A percentile compares a stretch with the other conserved stretches of the same genome.
Conservation (phyloP, 2,888 invertebrate species). For the Drosophila mettleri region DNA sequence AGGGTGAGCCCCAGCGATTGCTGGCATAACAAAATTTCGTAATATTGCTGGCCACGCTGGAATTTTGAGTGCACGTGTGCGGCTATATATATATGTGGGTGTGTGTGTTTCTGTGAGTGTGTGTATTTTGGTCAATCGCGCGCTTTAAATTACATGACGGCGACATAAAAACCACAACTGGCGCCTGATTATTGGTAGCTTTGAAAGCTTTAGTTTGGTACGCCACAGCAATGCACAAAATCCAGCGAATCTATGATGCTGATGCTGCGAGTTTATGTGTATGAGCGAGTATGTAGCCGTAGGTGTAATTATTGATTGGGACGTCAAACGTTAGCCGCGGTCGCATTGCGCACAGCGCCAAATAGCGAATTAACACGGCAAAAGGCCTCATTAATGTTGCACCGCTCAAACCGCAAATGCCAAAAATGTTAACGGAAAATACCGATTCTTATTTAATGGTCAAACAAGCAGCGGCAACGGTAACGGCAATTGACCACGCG, state of each 20-base stretch:
- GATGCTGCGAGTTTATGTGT: constrained; percentile 7
- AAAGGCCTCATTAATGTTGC: constrained; percentile 68
- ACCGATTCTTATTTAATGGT: constrained; percentile 61
- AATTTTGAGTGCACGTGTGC: constrained; percentile 1
- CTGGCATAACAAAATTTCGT: constrained; percentile 22
- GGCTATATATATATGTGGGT: not conserved
- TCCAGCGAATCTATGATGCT: not conserved
- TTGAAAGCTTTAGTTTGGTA: constrained; percentile 24
- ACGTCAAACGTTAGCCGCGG: constrained; percentile 42
- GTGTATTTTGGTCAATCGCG: constrained; percentile 24
- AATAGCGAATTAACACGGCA: constrained; percentile 57
- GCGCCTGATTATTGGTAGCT: constrained; percentile 47
- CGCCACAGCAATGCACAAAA: constrained; percentile 22
- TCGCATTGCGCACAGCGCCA: constrained; percentile 25
- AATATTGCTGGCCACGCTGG: constrained; percentile 17
- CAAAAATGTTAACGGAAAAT: constrained; percentile 62
- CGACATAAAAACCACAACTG: constrained; percentile 38
- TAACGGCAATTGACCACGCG: constrained; percentile 9
- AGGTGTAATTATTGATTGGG: constrained; percentile 65
- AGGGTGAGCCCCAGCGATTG: constrained; percentile 21
- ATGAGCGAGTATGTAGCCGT: constrained; percentile 14
- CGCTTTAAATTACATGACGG: constrained; percentile 26
- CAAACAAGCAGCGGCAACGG: constrained; percentile 14
- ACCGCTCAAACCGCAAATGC: constrained; percentile 52
- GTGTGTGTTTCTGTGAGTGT: not conserved